Conservation (phyloP, 2,888 invertebrate species). For the Drosophila ochracea region DNA sequence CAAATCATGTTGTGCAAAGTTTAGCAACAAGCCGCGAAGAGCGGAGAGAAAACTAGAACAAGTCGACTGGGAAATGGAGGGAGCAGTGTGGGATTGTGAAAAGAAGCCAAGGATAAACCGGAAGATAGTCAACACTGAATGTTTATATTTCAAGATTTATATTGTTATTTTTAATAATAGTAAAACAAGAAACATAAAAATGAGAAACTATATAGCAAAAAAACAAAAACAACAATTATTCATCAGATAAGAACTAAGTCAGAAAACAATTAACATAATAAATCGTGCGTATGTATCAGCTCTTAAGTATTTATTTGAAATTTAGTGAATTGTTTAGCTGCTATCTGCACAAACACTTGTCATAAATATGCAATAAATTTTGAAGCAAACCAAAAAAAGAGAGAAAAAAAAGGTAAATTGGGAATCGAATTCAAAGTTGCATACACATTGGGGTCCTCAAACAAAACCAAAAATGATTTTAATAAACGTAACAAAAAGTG, state of each 20-base stretch:
- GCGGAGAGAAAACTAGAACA: constrained; percentile 24
- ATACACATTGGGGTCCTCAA: constrained; percentile 14
- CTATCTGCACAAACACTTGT: constrained; percentile 4
- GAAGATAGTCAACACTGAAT: constrained; percentile 31
- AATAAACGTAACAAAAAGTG: background rate
- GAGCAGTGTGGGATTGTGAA: background rate
- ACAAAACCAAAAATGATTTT: constrained; percentile 30
- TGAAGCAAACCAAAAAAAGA: constrained; percentile 36
- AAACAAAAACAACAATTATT: background rate
- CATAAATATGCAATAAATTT: constrained; percentile 66
- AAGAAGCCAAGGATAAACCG: constrained; percentile 4
- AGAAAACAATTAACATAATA: background rate
- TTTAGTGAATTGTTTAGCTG: background rate
- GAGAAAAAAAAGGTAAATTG: constrained; percentile 7
- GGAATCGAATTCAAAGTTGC: constrained; percentile 29
- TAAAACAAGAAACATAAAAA: background rate
- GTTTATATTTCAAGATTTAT: background rate
- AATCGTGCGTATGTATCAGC: background rate
- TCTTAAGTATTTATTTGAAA: background rate
- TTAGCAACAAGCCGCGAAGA: constrained; percentile 57
- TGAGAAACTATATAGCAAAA: background rate
- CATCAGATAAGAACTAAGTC: background rate
- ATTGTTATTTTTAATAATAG: background rate
- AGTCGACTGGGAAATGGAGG: background rate
- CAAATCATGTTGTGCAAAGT: constrained; percentile 59